Conservation (phyloP, 2,113 vertebrate genomes). For the Hystrix brachyura region DNA sequence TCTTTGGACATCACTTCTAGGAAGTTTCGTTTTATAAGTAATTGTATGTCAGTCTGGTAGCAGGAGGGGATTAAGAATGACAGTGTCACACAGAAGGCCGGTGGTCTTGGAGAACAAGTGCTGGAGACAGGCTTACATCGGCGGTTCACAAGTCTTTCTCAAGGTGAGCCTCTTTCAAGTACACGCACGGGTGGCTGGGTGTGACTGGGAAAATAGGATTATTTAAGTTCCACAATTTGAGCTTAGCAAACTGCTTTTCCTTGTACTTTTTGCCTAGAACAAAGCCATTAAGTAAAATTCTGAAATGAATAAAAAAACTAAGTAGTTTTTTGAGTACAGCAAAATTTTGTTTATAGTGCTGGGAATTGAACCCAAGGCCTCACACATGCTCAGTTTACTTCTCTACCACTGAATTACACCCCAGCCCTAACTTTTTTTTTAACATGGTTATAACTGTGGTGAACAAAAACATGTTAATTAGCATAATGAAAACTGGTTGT, state of each 20-base stretch:
- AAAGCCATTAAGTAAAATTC: conserved; percentile 53
- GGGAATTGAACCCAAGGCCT: neutral
- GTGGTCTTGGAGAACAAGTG: neutral
- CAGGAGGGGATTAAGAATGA: neutral
- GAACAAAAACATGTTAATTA: conserved; percentile 16
- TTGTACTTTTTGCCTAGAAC: conserved; percentile 20
- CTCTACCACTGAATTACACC: neutral
- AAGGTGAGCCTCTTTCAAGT: neutral
- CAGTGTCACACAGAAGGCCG: neutral
- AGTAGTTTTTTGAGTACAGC: conserved; percentile 6
- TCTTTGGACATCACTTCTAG: neutral
- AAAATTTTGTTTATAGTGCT: neutral
- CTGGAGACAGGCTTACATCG: neutral
- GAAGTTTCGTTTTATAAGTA: conserved; percentile 15
- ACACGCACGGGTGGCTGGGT: neutral
- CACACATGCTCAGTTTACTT: neutral
- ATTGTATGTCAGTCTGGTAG: neutral
- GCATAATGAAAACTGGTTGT: conserved; percentile 45
- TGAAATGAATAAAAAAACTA: conserved; percentile 49
- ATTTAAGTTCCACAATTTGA: conserved; percentile 22
- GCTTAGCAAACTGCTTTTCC: neutral
- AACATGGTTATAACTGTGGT: neutral
- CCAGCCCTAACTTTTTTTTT: neutral
- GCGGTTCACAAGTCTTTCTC: neutral
- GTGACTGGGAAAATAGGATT: neutral